Base-by-base conservation (phyloP, 2,113 vertebrate species). In the Nothoprocta pentlandii region DNA sequence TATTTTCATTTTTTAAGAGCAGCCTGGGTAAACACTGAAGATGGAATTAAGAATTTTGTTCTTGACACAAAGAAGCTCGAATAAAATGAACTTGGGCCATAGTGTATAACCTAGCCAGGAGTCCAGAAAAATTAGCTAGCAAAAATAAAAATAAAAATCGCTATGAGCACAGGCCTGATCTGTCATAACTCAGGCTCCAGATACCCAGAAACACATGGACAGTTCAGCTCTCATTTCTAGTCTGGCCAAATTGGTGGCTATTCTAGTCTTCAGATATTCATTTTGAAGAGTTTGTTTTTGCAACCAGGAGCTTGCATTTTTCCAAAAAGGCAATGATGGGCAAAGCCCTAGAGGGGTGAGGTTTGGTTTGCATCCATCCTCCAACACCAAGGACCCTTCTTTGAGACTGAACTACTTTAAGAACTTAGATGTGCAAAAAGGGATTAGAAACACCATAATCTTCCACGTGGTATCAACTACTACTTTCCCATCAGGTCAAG, bases 1-100 rank as follows among this genome's bases (percentile, higher is more conserved):
- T 96, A 87, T 96, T 96, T 95, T 95, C 87, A 92, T 93, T 95
- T 95, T 95, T 96, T 96, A 97, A 96, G 87, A 96, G 89, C 89
- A 95, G 82, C 73, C 82, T 94, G 87, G 76, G 94, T 94, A 96
- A 96, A 96, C 85, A 93, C 53, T 79, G 93, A 95, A 94, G 94
- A 94, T 95, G 88, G 94, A 95, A 94, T 96, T 96, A 93, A 92
- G 92, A 95, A 95, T 92, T 91, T 95, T 88, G 44, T 53, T 92
- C 74, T 81, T 95, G 92, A 95, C 90, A 94, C 85, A 93, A 94
- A 93, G 93, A 70, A 93, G 80, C 30, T 81, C 61, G 83, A 88
- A 90, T 90, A 92, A 95, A 97, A 95, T 76, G 74, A 95, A 44
- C 34, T 22, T 41, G 39, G 64, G 73, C 66, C 80, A 44, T n/a